These are phyloP conservation scores for Pollenia angustigena DNA, from an alignment of 2,888 invertebrate genomes.

Conservation along the genomic window DNA sequence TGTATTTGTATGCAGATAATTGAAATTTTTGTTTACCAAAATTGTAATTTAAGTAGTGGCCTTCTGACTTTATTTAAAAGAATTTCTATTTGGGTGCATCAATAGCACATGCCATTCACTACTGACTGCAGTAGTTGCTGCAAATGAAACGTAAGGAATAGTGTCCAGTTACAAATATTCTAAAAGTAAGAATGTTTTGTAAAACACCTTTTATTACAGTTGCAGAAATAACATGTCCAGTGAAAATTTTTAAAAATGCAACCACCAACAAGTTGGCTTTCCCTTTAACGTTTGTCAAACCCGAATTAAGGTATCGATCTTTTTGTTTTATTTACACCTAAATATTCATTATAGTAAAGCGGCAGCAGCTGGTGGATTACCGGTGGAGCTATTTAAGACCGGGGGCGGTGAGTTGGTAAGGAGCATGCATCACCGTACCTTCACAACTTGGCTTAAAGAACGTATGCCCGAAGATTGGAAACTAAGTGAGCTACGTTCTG, in stretches of 20 bases:
- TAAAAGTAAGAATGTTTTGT: constrained; percentile 9
- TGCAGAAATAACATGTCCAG: background rate
- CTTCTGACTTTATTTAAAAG: constrained; percentile 60
- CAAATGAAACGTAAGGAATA: constrained; percentile 3
- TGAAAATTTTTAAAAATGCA: background rate
- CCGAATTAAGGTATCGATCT: too few species aligned
- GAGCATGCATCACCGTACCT: too few species aligned
- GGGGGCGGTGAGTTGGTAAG: too few species aligned
- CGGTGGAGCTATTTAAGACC: too few species aligned
- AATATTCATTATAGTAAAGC: too few species aligned
- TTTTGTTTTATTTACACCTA: too few species aligned
- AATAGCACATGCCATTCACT: constrained; percentile 70
- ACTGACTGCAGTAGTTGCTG: constrained; percentile 18
- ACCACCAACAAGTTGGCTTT: too few species aligned
- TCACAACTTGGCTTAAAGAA: too few species aligned
- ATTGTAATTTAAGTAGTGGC: constrained; percentile 70
- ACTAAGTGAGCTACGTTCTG: too few species aligned
- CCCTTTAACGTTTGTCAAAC: too few species aligned
- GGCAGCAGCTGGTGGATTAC: too few species aligned
- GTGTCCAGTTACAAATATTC: constrained; percentile 60
- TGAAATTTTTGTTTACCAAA: constrained; percentile 47
- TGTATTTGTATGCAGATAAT: constrained; percentile 43
- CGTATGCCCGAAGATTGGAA: too few species aligned
- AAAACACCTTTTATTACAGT: constrained; percentile 46
- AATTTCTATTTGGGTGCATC: constrained; percentile 37